A percentile compares a stretch with the other conserved stretches of the same genome.
Conservation (phyloP, 2,113 vertebrate species). For the Cercopithecus mona region DNA sequence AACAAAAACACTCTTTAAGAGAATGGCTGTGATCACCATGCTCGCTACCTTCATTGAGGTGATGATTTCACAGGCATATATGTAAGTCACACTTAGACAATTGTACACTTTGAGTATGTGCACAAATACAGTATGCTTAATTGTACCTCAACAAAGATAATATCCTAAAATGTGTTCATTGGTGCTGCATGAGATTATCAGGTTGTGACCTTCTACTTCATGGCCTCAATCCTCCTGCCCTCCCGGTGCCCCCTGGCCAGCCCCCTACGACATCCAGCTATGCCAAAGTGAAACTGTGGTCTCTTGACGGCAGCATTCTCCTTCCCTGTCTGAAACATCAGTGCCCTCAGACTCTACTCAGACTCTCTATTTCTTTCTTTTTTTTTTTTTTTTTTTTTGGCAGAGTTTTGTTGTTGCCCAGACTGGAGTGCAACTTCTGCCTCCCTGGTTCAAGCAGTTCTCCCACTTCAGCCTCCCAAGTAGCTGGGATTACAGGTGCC, state of each 20-base stretch:
- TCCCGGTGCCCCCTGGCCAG: rapidly evolving
- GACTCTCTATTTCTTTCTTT: too few relatives aligned
- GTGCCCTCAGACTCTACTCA: background rate
- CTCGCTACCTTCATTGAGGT: background rate
- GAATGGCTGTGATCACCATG: background rate
- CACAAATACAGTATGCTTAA: background rate
- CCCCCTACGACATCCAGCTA: background rate
- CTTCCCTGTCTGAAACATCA: background rate
- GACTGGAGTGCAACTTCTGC: too few relatives aligned
- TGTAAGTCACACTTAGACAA: background rate
- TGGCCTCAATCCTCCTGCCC: rapidly evolving
- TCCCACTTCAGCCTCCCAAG: too few relatives aligned
- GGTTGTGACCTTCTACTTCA: background rate
- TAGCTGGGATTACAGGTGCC: too few relatives aligned
- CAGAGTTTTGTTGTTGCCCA: too few relatives aligned
- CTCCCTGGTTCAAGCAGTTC: too few relatives aligned
- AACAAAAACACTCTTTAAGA: background rate
- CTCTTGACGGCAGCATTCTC: background rate
- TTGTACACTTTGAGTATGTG: background rate
- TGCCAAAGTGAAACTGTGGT: background rate
- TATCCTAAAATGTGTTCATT: background rate
- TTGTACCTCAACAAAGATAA: background rate
- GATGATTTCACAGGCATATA: background rate
- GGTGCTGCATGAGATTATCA: background rate
- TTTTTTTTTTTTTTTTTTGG: too few relatives aligned